Percentiles rank a stretch among this genome's conserved stretches.
Evolutionary conservation across 2,888 invertebrate species (phyloP).

Genomic region (Xestobium rufovillosum): DNA sequence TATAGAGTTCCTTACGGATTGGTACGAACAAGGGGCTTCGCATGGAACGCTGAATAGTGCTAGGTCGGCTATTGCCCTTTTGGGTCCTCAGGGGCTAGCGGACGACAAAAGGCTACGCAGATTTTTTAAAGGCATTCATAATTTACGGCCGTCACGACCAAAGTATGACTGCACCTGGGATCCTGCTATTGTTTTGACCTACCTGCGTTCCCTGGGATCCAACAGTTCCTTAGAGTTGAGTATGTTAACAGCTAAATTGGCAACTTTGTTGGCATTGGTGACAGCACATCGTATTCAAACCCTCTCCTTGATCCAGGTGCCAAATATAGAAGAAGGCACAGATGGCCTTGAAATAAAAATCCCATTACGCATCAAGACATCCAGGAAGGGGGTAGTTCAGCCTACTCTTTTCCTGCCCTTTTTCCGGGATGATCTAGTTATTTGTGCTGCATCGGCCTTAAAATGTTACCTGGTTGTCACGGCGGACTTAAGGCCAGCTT

Average conservation of each 20-base stretch:
- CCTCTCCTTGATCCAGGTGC: too few species aligned
- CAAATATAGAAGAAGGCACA: too few species aligned
- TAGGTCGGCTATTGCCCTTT: conserved; percentile 7
- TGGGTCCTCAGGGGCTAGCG: too few species aligned
- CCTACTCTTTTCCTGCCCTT: conserved; percentile 16
- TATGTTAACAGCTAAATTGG: too few species aligned
- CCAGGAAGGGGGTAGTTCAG: too few species aligned
- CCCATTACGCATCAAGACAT: too few species aligned
- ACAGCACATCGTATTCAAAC: too few species aligned
- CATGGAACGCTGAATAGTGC: conserved; percentile 9
- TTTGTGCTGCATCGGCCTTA: conserved; percentile 15
- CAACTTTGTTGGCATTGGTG: too few species aligned
- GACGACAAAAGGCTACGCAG: conserved; percentile 4
- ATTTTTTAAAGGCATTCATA: conserved; percentile 22
- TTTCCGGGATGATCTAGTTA: conserved; percentile 11
- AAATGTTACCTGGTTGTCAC: conserved; percentile 12
- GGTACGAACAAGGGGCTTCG: too few species aligned
- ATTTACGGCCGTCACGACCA: conserved; percentile 17
- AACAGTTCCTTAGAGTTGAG: too few species aligned
- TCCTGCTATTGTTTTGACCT: conserved; percentile 19
- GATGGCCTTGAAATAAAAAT: too few species aligned
- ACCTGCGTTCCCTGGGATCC: conserved; percentile 15
- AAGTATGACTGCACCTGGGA: conserved; percentile 23
- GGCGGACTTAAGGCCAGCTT: conserved; percentile 6
- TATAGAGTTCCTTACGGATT: conserved; percentile 5